Evolutionary conservation across 92 coral and sea anemone species (phyloP).

Genomic region (Palythoa heliodiscus): DNA sequence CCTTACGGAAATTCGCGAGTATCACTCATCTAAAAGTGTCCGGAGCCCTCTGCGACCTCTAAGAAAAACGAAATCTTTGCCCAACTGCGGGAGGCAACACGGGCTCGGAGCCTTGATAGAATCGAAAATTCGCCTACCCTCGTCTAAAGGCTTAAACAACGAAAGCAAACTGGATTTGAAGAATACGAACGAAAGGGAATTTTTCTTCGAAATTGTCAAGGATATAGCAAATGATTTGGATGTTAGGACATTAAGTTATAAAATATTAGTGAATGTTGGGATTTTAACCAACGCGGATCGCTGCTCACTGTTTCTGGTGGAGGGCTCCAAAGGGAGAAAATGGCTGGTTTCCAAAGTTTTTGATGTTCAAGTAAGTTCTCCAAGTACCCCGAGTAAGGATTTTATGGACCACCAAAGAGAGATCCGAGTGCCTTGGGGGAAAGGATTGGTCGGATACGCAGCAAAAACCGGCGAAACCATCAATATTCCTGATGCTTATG

Average conservation of each 20-base stretch:
- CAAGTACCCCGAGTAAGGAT: conserved; percentile 74
- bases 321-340: conserved; percentile 93
- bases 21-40: conserved; percentile 62
- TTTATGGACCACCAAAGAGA: conserved; percentile 86
- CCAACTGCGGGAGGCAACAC: conserved; percentile 91
- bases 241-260: conserved; percentile 93
- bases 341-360: conserved; percentile 98
- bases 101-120: conserved; percentile 93
- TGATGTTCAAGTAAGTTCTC: conserved; percentile 91
- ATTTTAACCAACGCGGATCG: conserved; percentile 99
- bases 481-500: conserved; percentile 99
- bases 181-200: conserved; percentile 92
- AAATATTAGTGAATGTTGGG: conserved; percentile 98
- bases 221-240: conserved; percentile 98
- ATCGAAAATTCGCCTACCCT: conserved; percentile 96
- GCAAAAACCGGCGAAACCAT: conserved; percentile 99
- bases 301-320: conserved; percentile 96
- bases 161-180: conserved; percentile 91
- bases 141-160: conserved; percentile 82
- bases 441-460: conserved; percentile 97
- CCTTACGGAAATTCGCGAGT: conserved; percentile 84
- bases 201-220: conserved; percentile 97
- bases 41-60: conserved; percentile 86
- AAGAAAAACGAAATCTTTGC: conserved; percentile 91
- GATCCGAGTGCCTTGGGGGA: conserved; percentile 97